Evolutionary conservation across 2,888 invertebrate genomes (phyloP).

Genomic region (Dynastes hyllus): DNA sequence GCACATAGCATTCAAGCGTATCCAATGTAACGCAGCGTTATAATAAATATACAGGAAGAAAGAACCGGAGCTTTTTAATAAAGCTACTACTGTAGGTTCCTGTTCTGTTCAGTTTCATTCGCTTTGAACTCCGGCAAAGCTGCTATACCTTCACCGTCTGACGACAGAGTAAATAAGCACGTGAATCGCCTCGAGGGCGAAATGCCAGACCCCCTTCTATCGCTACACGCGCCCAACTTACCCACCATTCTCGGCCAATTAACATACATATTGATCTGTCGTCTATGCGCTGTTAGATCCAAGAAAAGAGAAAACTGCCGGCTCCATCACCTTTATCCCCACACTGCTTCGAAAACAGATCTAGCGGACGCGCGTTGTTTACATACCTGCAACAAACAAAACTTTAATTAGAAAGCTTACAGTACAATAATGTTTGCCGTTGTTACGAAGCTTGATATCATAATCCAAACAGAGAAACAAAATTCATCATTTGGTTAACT

Average conservation of each 20-base stretch:
- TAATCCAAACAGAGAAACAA: too few relatives aligned
- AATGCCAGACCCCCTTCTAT: not conserved
- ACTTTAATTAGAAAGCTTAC: conserved; percentile 48
- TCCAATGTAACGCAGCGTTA: not conserved
- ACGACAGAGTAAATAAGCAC: conserved; percentile 43
- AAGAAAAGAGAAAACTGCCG: conserved; percentile 7
- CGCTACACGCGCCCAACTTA: conserved; percentile 19
- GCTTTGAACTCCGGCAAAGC: conserved; percentile 13
- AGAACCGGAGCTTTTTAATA: conserved; percentile 38
- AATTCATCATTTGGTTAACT: too few relatives aligned
- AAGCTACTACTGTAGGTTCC: conserved; percentile 11
- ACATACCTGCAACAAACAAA: conserved; percentile 50
- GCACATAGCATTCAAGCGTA: not conserved
- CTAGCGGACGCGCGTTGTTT: conserved; percentile 21
- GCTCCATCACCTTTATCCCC: not conserved
- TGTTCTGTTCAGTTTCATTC: not conserved
- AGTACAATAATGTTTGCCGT: not conserved
- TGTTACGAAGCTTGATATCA: too few relatives aligned
- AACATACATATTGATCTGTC: conserved; percentile 56
- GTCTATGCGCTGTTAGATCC: conserved; percentile 11
- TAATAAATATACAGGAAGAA: not conserved
- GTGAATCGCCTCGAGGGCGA: conserved; percentile 31
- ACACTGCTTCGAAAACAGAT: not conserved
- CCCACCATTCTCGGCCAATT: conserved; percentile 51
- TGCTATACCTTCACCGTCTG: not conserved